phyloP scores from a whole-genome alignment of 2,113 vertebrate species.

The Dendropsophus ebraccatus region DNA sequence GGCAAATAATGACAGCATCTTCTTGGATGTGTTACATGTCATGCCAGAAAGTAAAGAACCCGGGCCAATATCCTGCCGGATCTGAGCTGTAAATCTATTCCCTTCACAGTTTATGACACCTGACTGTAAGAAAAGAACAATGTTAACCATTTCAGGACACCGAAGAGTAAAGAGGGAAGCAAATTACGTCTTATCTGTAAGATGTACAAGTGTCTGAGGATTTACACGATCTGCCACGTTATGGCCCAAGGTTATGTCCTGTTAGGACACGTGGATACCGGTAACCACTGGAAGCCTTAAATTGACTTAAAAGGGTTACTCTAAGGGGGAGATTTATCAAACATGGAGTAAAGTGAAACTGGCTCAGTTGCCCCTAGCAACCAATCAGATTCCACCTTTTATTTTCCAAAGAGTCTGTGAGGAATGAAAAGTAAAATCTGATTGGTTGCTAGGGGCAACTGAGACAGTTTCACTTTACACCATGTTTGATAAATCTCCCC shows the following conservation, averaged over 20 bases:
- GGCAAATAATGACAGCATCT: constrained; percentile 18
- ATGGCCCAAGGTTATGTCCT: background rate
- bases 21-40: constrained; percentile 12
- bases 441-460: no score
- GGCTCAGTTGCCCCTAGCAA: no score
- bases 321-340: no score
- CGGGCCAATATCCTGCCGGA: constrained; percentile 42
- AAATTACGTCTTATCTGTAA: background rate
- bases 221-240: background rate
- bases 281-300: no score
- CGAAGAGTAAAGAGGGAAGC: background rate
- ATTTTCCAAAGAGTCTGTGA: no score
- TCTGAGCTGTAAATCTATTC: constrained; percentile 22
- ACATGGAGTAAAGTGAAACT: no score
- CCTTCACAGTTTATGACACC: background rate
- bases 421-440: no score
- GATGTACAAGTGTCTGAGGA: no score
- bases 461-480: no score
- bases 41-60: background rate
- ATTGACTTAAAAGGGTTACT: no score
- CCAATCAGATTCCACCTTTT: no score
- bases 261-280: background rate
- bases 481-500: no score
- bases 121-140: background rate
- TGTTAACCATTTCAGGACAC: background rate